Evolutionary conservation across 2,113 vertebrate species (phyloP).

Genomic region (Phylloscopus whistleri): DNA sequence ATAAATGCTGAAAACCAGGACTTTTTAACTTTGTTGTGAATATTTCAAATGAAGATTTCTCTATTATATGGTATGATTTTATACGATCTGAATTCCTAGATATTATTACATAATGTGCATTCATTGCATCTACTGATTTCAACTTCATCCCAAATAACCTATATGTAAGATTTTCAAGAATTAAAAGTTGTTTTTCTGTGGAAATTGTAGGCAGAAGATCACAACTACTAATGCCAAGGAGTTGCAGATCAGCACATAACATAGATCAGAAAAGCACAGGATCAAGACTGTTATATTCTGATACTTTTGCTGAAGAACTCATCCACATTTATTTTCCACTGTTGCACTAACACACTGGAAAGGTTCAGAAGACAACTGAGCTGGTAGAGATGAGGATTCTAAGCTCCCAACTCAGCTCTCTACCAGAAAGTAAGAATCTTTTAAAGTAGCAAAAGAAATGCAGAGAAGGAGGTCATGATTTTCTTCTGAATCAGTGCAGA

Average conservation of each 20-base stretch:
- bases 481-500: not conserved
- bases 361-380: not conserved
- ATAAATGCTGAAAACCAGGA: not conserved
- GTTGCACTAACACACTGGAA: not conserved
- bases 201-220: not conserved
- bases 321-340: not conserved
- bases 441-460: not conserved
- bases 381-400: not conserved
- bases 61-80: not conserved
- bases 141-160: not conserved
- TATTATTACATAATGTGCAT: not conserved
- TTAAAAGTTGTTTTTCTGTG: not conserved
- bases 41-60: not conserved
- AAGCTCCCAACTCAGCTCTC: not conserved
- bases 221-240: not conserved
- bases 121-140: not conserved
- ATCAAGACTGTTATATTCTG: not conserved
- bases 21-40: not conserved
- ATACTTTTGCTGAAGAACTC: not conserved
- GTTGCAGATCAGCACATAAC: not conserved
- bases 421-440: not conserved
- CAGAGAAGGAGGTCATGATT: not conserved
- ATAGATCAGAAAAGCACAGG: not conserved
- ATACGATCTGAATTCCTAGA: constrained; percentile 11
- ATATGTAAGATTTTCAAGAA: not conserved